phyloP scores from a whole-genome alignment of 1,140 invertebrate genomes.

The Drosophila arizonae region DNA sequence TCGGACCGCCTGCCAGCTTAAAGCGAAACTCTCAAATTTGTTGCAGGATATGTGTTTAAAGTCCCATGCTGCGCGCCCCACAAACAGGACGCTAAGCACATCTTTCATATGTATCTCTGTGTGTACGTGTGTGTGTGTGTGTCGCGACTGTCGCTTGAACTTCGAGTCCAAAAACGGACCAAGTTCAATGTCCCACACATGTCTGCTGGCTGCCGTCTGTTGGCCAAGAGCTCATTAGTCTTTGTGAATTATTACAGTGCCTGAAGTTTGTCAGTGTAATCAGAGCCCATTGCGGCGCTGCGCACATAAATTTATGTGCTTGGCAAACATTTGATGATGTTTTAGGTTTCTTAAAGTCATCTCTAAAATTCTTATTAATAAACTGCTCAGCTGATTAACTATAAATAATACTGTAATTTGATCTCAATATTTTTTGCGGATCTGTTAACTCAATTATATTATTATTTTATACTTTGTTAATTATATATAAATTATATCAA shows the following conservation, averaged over 20 bases:
- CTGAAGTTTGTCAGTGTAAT: not conserved
- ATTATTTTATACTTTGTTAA: too few relatives aligned
- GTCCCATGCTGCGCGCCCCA: slow-evolving; percentile 27
- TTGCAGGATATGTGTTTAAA: slow-evolving; percentile 40
- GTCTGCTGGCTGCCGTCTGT: not conserved
- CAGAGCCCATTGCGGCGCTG: not conserved
- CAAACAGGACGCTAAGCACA: slow-evolving; percentile 7
- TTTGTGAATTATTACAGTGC: slow-evolving; percentile 32
- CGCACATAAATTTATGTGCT: not conserved
- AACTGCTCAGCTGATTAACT: too few relatives aligned
- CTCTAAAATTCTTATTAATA: not conserved
- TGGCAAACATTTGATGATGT: not conserved
- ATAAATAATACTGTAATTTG: too few relatives aligned
- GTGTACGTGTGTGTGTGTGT: not conserved
- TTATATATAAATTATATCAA: too few relatives aligned
- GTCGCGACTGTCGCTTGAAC: not conserved
- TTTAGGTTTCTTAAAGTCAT: not conserved
- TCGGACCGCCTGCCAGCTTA: slow-evolving; percentile 45
- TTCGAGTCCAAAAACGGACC: not conserved
- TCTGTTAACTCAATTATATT: too few relatives aligned
- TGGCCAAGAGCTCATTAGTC: slow-evolving; percentile 28
- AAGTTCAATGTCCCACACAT: slow-evolving; percentile 40
- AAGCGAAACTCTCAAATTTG: slow-evolving; percentile 46
- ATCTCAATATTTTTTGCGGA: too few relatives aligned
- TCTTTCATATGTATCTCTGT: not conserved